These are phyloP conservation scores for Amblyteles armatorius DNA, from an alignment of 2,888 invertebrate genomes.

Conservation along the genomic window DNA sequence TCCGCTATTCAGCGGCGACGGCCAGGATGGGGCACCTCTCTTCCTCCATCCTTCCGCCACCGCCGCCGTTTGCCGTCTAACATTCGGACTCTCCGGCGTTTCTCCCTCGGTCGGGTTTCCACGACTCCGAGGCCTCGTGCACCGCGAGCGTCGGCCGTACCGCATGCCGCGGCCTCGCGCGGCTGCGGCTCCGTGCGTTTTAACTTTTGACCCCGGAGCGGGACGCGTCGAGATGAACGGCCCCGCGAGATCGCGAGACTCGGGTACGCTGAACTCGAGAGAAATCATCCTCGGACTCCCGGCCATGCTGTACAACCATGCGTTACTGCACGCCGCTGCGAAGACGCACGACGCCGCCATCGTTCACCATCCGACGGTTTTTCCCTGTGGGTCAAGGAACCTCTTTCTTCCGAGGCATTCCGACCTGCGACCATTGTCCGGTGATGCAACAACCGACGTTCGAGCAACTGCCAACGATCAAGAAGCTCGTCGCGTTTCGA, in stretches of 20 bases:
- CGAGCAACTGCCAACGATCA: conserved; percentile 20
- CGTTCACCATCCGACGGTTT: not conserved
- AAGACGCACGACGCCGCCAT: not conserved
- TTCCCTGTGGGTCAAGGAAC: not conserved
- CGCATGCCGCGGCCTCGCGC: conserved; percentile 8
- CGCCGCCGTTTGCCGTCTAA: not conserved
- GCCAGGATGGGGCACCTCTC: conserved; percentile 8
- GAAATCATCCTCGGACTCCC: conserved; percentile 36
- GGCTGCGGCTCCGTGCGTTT: conserved; percentile 27
- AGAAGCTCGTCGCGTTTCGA: conserved; percentile 35
- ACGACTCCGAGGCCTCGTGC: conserved; percentile 13
- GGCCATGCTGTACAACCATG: not conserved
- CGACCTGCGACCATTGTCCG: conserved; percentile 17
- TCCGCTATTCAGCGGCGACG: conserved; percentile 60
- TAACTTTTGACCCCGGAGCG: conserved; percentile 53
- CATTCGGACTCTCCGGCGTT: conserved; percentile 19
- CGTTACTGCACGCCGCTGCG: not conserved
- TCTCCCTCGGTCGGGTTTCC: conserved; percentile 6
- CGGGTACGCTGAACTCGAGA: conserved; percentile 43
- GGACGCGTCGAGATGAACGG: conserved; percentile 64
- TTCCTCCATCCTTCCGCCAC: not conserved
- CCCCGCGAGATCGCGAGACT: conserved; percentile 47
- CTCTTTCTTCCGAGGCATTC: not conserved
- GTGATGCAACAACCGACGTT: conserved; percentile 4
- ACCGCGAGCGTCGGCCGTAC: conserved; percentile 48